Percentiles rank a stretch among this genome's conserved stretches.
phyloP scores from a whole-genome alignment of 2,113 vertebrate species.

The Silurus glanis region DNA sequence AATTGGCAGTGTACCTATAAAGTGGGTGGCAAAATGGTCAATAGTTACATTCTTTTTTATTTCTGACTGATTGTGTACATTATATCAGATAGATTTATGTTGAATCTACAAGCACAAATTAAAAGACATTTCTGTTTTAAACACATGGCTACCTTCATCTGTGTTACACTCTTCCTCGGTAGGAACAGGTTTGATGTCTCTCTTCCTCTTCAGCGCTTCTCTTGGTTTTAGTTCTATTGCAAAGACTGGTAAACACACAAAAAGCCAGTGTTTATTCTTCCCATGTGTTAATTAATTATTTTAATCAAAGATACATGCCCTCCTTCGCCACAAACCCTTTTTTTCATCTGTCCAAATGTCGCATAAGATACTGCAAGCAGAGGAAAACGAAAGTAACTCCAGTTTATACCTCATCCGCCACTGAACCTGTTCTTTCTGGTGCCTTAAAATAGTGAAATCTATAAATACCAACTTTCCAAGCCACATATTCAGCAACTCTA shows the following conservation, averaged over 20 bases:
- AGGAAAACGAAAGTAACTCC: conserved; percentile 22
- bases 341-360: neutral
- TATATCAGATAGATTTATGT: neutral
- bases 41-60: neutral
- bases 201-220: conserved; percentile 28
- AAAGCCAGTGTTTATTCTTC: neutral
- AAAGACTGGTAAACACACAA: neutral
- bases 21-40: neutral
- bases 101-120: neutral
- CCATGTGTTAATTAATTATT: neutral
- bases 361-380: too few species aligned
- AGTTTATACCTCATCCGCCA: neutral
- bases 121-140: neutral
- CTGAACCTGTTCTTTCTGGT: neutral
- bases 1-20: neutral
- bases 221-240: neutral
- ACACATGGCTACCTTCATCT: conserved; percentile 35
- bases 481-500: neutral
- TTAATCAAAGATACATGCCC: neutral
- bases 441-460: neutral
- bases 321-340: neutral
- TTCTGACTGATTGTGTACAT: neutral
- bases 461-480: neutral
- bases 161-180: neutral
- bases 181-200: neutral